Evolutionary conservation across 2,888 invertebrate species (phyloP).

Genomic region (Augochlorella aurata): DNA sequence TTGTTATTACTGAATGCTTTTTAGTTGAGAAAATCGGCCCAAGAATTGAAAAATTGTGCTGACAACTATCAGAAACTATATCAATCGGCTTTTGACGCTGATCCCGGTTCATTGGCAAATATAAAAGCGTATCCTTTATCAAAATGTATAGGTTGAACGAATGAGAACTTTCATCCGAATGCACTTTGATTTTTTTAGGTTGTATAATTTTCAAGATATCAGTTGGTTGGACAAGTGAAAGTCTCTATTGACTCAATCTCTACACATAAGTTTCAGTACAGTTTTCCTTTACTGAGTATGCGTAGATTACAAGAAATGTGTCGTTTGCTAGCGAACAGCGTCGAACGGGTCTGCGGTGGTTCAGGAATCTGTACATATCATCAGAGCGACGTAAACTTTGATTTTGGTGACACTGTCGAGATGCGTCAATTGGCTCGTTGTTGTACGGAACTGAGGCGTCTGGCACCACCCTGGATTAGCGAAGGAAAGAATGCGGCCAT

Average conservation of each 20-base stretch:
- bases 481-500: slow-evolving; percentile 79
- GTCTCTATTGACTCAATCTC: too few species aligned
- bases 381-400: slow-evolving; percentile 72
- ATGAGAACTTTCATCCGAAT: neutral
- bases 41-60: slow-evolving; percentile 88
- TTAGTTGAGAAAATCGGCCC: slow-evolving; percentile 88
- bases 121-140: slow-evolving; percentile 82
- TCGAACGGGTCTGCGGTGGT: slow-evolving; percentile 86
- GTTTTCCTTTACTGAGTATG: slow-evolving; percentile 45
- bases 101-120: slow-evolving; percentile 89
- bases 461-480: slow-evolving; percentile 80
- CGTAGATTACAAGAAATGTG: slow-evolving; percentile 91
- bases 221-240: too few species aligned
- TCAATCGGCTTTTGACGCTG: slow-evolving; percentile 93
- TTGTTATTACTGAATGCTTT: slow-evolving; percentile 58
- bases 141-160: neutral
- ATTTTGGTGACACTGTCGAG: slow-evolving; percentile 78
- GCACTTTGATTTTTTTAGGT: too few species aligned
- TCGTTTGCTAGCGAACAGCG: slow-evolving; percentile 88
- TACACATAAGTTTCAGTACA: slow-evolving; percentile 5
- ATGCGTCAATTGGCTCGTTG: slow-evolving; percentile 78
- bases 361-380: slow-evolving; percentile 71
- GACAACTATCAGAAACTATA: slow-evolving; percentile 90
- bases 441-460: slow-evolving; percentile 75
- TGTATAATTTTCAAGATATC: too few species aligned